Conservation (phyloP, 1,140 invertebrate species). For the Drosophila athabasca region DNA sequence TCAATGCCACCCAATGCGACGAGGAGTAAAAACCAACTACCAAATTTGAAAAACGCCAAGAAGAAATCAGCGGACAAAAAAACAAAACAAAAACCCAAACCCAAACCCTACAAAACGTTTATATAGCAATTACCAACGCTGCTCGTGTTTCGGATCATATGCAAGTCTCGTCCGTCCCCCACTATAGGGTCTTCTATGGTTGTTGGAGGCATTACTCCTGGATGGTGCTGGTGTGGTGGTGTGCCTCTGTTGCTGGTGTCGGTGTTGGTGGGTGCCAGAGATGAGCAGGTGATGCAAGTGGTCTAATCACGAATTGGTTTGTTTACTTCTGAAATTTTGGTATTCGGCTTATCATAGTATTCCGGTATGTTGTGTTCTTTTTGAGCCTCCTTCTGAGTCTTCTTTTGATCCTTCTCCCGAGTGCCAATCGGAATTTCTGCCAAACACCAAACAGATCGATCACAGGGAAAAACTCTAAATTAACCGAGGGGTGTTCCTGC, state of each 20-base stretch:
- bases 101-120: conserved; percentile 62
- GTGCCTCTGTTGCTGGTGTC: not conserved
- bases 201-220: too few species aligned
- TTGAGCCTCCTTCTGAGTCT: too few species aligned
- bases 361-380: too few species aligned
- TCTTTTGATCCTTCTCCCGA: too few species aligned
- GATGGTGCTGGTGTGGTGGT: not conserved
- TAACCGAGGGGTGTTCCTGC: too few species aligned
- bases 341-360: too few species aligned
- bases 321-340: too few species aligned
- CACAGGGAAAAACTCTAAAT: too few species aligned
- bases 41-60: conserved; percentile 56
- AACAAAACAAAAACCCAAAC: conserved; percentile 39
- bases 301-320: too few species aligned
- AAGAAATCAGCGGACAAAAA: conserved; percentile 16
- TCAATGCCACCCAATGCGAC: conserved; percentile 75
- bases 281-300: conserved; percentile 19
- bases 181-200: not conserved
- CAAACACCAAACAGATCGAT: too few species aligned
- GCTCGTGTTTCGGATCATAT: conserved; percentile 70
- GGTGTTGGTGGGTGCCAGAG: conserved; percentile 37
- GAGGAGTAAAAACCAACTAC: conserved; percentile 69
- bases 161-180: conserved; percentile 13
- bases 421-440: too few species aligned
- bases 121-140: conserved; percentile 77